Base-by-base conservation (phyloP, 2,888 invertebrate genomes). In the Ophion costatus region DNA sequence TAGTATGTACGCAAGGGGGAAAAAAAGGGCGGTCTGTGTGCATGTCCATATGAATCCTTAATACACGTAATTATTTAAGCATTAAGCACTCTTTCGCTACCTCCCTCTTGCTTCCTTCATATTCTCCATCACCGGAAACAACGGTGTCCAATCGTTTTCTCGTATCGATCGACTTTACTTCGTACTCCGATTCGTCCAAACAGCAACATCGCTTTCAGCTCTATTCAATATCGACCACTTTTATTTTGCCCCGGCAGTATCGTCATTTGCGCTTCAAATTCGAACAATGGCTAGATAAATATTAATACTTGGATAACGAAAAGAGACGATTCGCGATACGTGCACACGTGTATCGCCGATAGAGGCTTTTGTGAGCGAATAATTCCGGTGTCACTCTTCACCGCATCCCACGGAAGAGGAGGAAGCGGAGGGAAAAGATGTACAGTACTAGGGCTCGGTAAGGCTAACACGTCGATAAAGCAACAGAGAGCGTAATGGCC, bases 61-160 rank as follows among this genome's bases (percentile, higher is more conserved):
- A 88, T 88, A 83, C 81, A 87, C 80, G 86, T 89, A 89, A 91
- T 91, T 91, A 91, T 91, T 92, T 90, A 77, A 82, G 67, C 90
- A 91, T 91, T 89, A 90, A 85, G 76, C 83, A 87, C 83, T 22
- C 64, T 83, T 81, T 79, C 69, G 66, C 45, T 20, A 10, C 63
- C 38, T 42, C 42, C 38, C 59, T 57, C 79, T 29, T 29, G 76
- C 74, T 76, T 71, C 73, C 22, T 38, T 11, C 24, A 10, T 24
- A 10, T 42, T 11, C 20, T 64, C 59, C 59, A 51, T 33, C n/a
- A 38, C 42, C 38, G 42, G 69, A 75, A 79, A 78, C 64, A 67
- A 63, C 69, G 69, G 76, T 73, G 74, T 66, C 45, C 78, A 63
- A 66, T 75, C 61, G 63, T 59, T 7, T 61, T 75, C 79, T 75